A percentile compares a stretch with the other conserved stretches of the same genome.
These are phyloP conservation scores for Autographa pulchrina DNA, from an alignment of 2,888 invertebrate species.

Conservation along the genomic window DNA sequence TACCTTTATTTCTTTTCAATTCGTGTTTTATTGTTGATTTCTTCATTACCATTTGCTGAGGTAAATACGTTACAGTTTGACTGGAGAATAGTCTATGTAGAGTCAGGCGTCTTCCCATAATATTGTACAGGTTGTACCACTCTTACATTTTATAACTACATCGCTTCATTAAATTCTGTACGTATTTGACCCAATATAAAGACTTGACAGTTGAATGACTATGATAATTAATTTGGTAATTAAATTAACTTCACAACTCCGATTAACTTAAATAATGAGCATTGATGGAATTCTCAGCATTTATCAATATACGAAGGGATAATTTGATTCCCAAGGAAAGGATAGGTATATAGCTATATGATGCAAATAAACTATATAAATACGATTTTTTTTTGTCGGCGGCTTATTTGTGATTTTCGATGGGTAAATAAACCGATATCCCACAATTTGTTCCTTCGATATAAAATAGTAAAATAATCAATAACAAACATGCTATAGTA, in stretches of 20 bases:
- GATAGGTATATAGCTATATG: neutral
- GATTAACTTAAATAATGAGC: constrained; percentile 9
- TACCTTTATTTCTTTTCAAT: too few species aligned
- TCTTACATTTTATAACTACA: neutral
- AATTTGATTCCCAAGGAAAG: neutral
- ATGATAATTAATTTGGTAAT: constrained; percentile 42
- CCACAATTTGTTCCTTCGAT: neutral
- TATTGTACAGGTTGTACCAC: neutral
- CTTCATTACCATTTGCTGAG: too few species aligned
- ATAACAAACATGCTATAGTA: neutral
- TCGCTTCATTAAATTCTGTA: constrained; percentile 22
- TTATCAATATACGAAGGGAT: neutral
- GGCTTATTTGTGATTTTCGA: too few species aligned
- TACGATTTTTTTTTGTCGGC: too few species aligned
- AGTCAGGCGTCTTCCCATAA: neutral
- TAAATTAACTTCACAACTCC: constrained; percentile 22
- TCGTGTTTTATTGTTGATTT: too few species aligned
- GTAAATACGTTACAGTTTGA: neutral
- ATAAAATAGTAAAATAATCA: neutral
- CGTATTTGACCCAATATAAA: constrained; percentile 17
- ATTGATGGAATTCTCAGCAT: constrained; percentile 13
- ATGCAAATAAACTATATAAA: neutral
- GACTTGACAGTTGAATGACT: constrained; percentile 44
- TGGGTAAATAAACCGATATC: neutral
- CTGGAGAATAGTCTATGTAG: neutral